Base-by-base conservation (phyloP, 2,797 vertebrate species). In the Ctenosaura bakeri region DNA sequence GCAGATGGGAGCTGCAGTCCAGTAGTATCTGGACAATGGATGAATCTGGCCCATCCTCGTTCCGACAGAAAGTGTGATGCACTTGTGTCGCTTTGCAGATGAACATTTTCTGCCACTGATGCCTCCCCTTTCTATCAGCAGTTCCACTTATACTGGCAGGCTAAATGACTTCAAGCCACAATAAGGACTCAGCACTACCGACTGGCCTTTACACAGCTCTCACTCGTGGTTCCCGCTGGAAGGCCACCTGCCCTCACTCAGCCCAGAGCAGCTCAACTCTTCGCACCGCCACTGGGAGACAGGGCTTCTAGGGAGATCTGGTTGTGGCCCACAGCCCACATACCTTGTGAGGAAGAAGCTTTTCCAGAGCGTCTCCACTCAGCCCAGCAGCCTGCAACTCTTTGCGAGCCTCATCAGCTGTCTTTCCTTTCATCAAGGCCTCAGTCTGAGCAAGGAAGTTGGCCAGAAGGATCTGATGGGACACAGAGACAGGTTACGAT, bases 381-480 rank as follows among this genome's bases (percentile, higher is more conserved):
- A 98, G 95, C 14, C 99, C 98, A 0, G 98, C 94, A 0, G 98
- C 98, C 92, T 99, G 98, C 79, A 99, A 97, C 95, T 99, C 99
- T 92, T 98, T 98, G 88, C 92, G 98, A 64, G 98, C 99, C 95
- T 99, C 99, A 9, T 98, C 98, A 0, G 97, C 94, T 0, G 98
- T 98, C 94, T 99, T 99, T 13, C 99, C 99, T 92, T 97, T 99
- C 99, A 99, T 99, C 95, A 99, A 89, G 71, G 99, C 99, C 95
- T 99, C 99, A 0, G 98, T 99, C 97, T 99, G 99, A 76, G 99
- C 99, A 91, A 99, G 97, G 95, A 99, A 99, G 96, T 99, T 99
- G 66, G 98, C 98, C 95, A 98, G 83, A 89, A 99, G 97, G 94
- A 99, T 99, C 99, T 99, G 87, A 32, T 0, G 16, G n/a, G 59